phyloP scores from a whole-genome alignment of 2,888 invertebrate genomes.

The Elmis aenea region DNA sequence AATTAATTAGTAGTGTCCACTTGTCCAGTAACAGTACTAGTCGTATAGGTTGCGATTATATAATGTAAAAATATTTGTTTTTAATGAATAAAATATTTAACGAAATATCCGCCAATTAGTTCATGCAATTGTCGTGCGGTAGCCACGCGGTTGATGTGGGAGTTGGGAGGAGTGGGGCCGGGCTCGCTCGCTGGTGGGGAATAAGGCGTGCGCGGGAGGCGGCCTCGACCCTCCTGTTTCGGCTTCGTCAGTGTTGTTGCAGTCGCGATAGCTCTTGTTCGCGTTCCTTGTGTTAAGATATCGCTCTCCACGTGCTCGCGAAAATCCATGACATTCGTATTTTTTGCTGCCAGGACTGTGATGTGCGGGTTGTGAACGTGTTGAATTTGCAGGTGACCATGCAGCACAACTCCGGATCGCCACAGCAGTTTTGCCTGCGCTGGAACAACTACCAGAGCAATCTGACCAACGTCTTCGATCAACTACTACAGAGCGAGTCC shows the following conservation, averaged over 20 bases:
- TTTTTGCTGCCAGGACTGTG: conserved; percentile 20
- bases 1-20: too few relatives aligned
- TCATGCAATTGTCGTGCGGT: conserved; percentile 42
- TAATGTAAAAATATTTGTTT: too few relatives aligned
- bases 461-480: conserved; percentile 83
- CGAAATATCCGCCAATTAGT: too few relatives aligned
- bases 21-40: too few relatives aligned
- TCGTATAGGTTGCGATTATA: too few relatives aligned
- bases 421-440: conserved; percentile 84
- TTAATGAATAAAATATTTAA: too few relatives aligned
- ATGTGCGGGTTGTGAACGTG: conserved; percentile 34
- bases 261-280: conserved; percentile 29
- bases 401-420: conserved; percentile 54
- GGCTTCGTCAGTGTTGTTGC: conserved; percentile 33
- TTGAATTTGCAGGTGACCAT: conserved; percentile 41
- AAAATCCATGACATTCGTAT: conserved; percentile 23
- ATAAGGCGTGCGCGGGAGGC: conserved; percentile 46
- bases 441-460: conserved; percentile 94
- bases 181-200: conserved; percentile 38
- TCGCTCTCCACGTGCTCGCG: conserved; percentile 35
- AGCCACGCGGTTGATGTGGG: conserved; percentile 44
- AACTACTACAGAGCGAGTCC: conserved; percentile 80
- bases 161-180: conserved; percentile 44
- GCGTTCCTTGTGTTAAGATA: conserved; percentile 20
- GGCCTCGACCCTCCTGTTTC: conserved; percentile 40